Evolutionary conservation across 2,113 vertebrate genomes (phyloP).

Genomic region (Eulacestoma nigropectus): DNA sequence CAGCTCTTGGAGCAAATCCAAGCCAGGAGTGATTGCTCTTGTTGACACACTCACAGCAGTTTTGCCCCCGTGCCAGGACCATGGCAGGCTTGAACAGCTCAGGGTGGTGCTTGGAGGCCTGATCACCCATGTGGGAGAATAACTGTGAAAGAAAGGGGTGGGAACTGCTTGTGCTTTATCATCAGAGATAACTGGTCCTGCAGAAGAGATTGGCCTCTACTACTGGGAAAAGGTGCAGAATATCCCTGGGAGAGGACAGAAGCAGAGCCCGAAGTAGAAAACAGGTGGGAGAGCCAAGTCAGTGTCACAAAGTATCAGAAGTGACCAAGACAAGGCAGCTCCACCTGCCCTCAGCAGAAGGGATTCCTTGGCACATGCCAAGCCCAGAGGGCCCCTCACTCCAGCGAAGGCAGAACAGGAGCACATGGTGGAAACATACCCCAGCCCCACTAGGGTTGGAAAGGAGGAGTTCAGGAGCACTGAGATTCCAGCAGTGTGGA

Average conservation of each 20-base stretch:
- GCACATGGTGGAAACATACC: background rate
- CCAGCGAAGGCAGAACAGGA: background rate
- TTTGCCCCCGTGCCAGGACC: background rate
- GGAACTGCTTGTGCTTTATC: background rate
- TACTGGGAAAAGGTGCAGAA: background rate
- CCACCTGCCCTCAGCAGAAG: background rate
- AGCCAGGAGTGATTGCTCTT: background rate
- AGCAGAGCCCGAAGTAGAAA: background rate
- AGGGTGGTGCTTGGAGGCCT: background rate
- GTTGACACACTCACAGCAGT: background rate
- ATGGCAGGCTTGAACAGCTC: background rate
- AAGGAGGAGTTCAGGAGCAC: background rate
- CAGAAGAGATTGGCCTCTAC: background rate
- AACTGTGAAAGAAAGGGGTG: background rate
- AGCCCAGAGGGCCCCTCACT: background rate
- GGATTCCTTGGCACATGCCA: too few relatives aligned
- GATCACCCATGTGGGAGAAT: background rate
- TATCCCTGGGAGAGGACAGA: background rate
- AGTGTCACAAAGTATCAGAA: rapidly evolving
- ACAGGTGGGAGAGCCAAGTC: rapidly evolving
- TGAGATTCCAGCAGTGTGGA: background rate
- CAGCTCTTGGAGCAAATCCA: background rate
- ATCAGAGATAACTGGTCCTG: background rate
- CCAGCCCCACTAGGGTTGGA: background rate
- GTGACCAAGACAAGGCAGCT: background rate